phyloP scores from a whole-genome alignment of 37 sponge, comb jelly and placozoan genomes.

The Beroe forskalii region DNA sequence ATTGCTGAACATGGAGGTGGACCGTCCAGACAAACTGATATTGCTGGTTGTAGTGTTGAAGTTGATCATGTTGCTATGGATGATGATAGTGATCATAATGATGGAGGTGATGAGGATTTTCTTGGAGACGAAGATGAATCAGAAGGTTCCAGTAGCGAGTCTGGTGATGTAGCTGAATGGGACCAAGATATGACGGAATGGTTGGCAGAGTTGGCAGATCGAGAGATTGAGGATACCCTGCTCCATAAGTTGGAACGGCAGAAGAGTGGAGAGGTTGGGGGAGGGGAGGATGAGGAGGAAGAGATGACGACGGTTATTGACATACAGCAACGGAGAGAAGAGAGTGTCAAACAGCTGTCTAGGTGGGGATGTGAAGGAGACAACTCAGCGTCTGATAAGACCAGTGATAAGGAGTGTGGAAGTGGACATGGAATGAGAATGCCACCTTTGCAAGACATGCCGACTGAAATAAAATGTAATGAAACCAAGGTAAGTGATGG shows the following conservation, averaged over 20 bases:
- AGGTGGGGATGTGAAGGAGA: neutral
- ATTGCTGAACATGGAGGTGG: neutral
- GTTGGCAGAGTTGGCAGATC: neutral
- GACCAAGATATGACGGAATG: constrained; percentile 17
- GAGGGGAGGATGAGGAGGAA: neutral
- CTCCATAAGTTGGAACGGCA: constrained; percentile 13
- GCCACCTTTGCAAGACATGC: neutral
- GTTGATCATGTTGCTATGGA: no score
- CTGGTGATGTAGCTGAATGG: neutral
- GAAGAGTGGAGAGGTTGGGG: neutral
- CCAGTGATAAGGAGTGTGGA: no score
- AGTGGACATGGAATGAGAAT: no score
- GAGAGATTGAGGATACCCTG: constrained; percentile 15
- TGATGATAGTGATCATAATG: neutral
- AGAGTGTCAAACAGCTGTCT: constrained; percentile 14
- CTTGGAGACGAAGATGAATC: neutral
- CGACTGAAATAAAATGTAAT: neutral
- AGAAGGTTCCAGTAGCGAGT: neutral
- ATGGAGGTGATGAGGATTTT: neutral
- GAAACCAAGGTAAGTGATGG: neutral
- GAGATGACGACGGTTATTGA: neutral
- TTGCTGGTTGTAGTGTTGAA: neutral
- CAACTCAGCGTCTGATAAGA: neutral
- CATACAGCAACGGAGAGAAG: constrained; percentile 12
- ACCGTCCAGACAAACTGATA: neutral